Percentiles rank a stretch among this genome's conserved stretches.
phyloP scores from a whole-genome alignment of 2,888 invertebrate genomes.

The Eilema griseolum region DNA sequence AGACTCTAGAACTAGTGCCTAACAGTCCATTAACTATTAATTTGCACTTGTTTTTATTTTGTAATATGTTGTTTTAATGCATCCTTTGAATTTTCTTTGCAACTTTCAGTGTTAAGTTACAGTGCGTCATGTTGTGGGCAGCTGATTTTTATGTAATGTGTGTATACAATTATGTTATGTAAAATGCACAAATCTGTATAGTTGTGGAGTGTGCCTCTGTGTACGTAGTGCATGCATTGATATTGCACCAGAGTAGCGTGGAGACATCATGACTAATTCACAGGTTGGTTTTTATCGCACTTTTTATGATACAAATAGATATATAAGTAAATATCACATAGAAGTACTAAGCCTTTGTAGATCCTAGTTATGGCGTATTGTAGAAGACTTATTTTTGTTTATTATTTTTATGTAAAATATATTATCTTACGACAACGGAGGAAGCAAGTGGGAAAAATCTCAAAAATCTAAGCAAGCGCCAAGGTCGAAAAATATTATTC shows the following conservation, averaged over 20 bases:
- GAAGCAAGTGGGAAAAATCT: slow-evolving; percentile 1
- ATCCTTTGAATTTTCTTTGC: slow-evolving; percentile 74
- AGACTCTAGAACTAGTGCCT: slow-evolving; percentile 56
- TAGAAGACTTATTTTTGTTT: too few relatives aligned
- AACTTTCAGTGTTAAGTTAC: slow-evolving; percentile 82
- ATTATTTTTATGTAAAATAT: background rate
- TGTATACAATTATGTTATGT: slow-evolving; percentile 76
- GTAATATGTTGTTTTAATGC: slow-evolving; percentile 63
- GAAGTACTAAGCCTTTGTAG: background rate
- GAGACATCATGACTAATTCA: slow-evolving; percentile 87
- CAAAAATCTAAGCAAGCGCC: background rate
- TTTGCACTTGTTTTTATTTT: slow-evolving; percentile 63
- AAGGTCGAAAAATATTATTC: background rate
- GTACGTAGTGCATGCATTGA: slow-evolving; percentile 83
- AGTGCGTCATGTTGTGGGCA: slow-evolving; percentile 82
- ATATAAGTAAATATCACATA: background rate
- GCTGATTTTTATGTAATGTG: slow-evolving; percentile 78
- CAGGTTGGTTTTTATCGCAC: slow-evolving; percentile 83
- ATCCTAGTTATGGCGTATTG: too few relatives aligned
- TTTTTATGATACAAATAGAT: slow-evolving; percentile 27
- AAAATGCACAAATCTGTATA: slow-evolving; percentile 82
- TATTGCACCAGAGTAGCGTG: slow-evolving; percentile 76
- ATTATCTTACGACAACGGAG: background rate
- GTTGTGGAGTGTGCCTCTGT: slow-evolving; percentile 72
- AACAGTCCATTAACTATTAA: slow-evolving; percentile 44